Base-by-base conservation (phyloP, 1,140 invertebrate species). In the Drosophila sp. region DNA sequence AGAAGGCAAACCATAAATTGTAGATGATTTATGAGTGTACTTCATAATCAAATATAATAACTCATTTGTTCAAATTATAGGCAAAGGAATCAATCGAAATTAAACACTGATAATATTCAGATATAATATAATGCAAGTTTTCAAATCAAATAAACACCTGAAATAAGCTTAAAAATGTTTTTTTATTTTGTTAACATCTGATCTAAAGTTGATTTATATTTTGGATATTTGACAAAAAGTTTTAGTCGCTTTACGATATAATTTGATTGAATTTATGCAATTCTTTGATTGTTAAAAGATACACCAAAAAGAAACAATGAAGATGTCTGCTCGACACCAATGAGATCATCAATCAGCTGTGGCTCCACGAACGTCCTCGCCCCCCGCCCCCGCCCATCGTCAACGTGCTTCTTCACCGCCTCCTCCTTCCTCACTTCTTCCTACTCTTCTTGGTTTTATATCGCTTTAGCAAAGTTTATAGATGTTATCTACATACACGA, bases 311-410 rank as follows among this genome's bases (percentile, higher is more conserved):
- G 40, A 48, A 48, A 11, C 41, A 40, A n/a, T n/a, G n/a, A n/a
- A n/a, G n/a, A n/a, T 21, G 50, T 32, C 32, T 53, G 13, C 32
- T 43, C n/a, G 54, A 48, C 51, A 53, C 38, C 36, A 67, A 72
- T 72, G 70, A 72, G 70, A 72, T 67, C 70, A 72, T 72, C 70
- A 61, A 72, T 72, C 70, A 67, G 70, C 48, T 54, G 21, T 58
- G 13, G 7, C 29, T 13, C 25, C 48, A 1, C 27, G 2, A 29
- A n/a, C 6, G 8, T 5, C 13, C 48, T n/a, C 25, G 9, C 61
- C 38, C 32, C n/a, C n/a, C n/a, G 8, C n/a, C 13, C 48, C 27
- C 25, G 9, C 61, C 38, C 32, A 21, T 13, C n/a, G 4, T 16
- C 11, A 25, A 40, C 18, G 34, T 7, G 11, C 43, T 7, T 9